Evolutionary conservation across 2,888 invertebrate genomes (phyloP).

Genomic region (Dynastes tityus): DNA sequence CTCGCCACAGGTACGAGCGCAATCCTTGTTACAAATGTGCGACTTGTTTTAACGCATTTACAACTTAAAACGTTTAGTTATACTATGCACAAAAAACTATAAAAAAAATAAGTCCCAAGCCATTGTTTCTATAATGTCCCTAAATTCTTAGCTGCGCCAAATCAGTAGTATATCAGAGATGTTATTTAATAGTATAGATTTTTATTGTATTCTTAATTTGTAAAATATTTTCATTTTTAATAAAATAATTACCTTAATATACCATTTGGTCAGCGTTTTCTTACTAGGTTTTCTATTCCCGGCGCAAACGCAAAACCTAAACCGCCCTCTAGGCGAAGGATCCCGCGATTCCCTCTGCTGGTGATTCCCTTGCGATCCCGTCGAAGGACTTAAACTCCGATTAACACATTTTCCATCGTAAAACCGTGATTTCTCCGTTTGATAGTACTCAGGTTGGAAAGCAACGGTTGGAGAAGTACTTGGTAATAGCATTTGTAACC

Average conservation of each 20-base stretch:
- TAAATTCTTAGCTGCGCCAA: too few species aligned
- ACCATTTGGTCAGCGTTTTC: constrained; percentile 78
- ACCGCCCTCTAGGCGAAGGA: constrained; percentile 61
- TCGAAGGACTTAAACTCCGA: constrained; percentile 58
- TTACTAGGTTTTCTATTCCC: constrained; percentile 66
- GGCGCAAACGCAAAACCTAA: constrained; percentile 67
- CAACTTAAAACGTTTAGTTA: too few species aligned
- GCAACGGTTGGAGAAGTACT: constrained; percentile 63
- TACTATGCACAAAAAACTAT: too few species aligned
- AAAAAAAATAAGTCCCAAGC: too few species aligned
- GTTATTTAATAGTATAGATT: too few species aligned
- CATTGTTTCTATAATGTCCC: too few species aligned
- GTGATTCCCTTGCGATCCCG: neutral
- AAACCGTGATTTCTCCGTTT: constrained; percentile 66
- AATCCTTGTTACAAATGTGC: too few species aligned
- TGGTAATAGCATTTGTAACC: constrained; percentile 64
- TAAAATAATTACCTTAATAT: constrained; percentile 79
- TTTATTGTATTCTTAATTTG: too few species aligned
- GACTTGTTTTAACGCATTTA: too few species aligned
- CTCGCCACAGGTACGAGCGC: too few species aligned
- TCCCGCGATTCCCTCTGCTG: constrained; percentile 53
- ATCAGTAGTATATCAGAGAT: too few species aligned
- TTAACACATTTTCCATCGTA: constrained; percentile 63
- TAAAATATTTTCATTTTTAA: too few species aligned
- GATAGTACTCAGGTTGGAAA: constrained; percentile 65